Evolutionary conservation across 2,113 vertebrate genomes (phyloP), one percentile per base, ranked within the genome.

Genomic region (human (Homo sapiens)): DNA sequence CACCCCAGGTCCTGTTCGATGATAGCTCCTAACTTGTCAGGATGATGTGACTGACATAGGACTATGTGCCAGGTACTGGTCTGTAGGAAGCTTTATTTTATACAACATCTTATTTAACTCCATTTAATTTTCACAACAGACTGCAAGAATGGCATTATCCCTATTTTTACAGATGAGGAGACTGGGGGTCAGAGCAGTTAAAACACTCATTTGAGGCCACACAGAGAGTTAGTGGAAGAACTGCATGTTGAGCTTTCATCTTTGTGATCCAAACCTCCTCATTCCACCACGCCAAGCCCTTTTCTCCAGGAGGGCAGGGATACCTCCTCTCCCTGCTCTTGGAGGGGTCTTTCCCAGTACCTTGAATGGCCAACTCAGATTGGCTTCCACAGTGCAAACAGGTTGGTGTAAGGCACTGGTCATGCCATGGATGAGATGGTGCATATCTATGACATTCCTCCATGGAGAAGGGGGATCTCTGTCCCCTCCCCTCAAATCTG

Each of bases 191-290:
- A 70, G 18, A 86, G 40, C 78, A 43, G 8, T n/a, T 68, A 50
- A 78, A 12, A 32, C 1, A 4, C 6, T 40, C 43, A 30, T 55
- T 43, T 6, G 32, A 32, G 27, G 4, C 40, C 45, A 64, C 16
- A 90, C 12, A 90, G 64, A 23, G 10, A 45, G 27, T 38, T 90
- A 68, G 27, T 50, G n/a, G 45, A 72, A 92, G 80, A 93, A 93
- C 9, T 18, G 57, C 8, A 4, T 66, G 32, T 72, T 2, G 1
- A n/a, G 22, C 35, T 52, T 64, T 7, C 8, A 27, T 43, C 66
- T 52, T 25, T 76, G 35, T 64, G 59, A 64, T 52, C 32, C 38
- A 64, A 57, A 17, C 22, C 13, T 66, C 11, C 45, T 50, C 0
- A 14, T 14, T 32, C 38, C 23, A 23, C 27, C 13, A n/a, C 3